Evolutionary conservation across 2,113 vertebrate genomes (phyloP), one percentile per base, ranked within the genome.

Genomic region (Neolamprologus variostigma): DNA sequence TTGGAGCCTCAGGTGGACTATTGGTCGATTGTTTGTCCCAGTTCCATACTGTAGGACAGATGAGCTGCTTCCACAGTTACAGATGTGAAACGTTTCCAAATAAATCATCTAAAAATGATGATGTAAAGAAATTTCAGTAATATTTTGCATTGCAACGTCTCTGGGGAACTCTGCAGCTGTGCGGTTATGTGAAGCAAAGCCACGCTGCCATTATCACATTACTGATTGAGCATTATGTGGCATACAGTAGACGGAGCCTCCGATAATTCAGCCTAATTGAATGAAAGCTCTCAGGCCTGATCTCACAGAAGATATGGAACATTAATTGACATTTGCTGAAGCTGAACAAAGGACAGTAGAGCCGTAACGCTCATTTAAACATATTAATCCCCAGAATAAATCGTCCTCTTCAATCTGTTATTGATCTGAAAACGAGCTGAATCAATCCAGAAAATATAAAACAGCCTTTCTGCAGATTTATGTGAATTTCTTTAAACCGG

Each of bases 251-350:
- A 89, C 92, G 59, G 87, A 91, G 88, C 86, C 37, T 91, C 89
- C 87, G 90, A 95, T 96, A 89, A 94, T 95, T 95, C 94, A 94
- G 91, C 86, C 92, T 95, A 94, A 96, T 96, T 84, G 91, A 95
- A 96, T 95, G 92, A 95, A 92, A 93, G 94, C 91, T 92, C 91
- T 95, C 94, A 91, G 93, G 91, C 93, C 94, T 86, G 91, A 95
- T 95, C 94, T 86, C 92, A 89, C 82, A 78, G 16, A 87, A 90
- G 93, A 95, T 93, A 94, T 93, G 90, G 91, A 94, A 90, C 95
- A 94, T 96, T 96, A 95, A 96, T 94, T 96, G 95, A 95, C 96
- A 96, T 96, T 95, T 95, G 89, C 93, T 89, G 93, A 95, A 94
- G 94, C 93, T 92, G 93, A 95, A 95, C 94, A 96, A 94, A 95